Evolutionary conservation across 2,113 vertebrate species (phyloP).

Genomic region (Rhinogobius similis): DNA sequence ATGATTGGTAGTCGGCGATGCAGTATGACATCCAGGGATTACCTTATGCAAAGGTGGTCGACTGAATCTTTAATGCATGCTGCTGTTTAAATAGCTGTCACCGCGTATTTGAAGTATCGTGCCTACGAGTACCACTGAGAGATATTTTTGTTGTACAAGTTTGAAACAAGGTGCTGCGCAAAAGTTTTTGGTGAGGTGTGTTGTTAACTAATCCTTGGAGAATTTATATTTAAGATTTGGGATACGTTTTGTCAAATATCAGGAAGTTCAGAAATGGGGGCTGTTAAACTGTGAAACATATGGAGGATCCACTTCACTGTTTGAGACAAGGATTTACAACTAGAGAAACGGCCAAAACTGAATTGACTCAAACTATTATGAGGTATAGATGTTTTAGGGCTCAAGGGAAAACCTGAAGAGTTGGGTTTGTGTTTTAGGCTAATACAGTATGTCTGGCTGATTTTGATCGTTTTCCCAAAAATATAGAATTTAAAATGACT

Average conservation of each 20-base stretch:
- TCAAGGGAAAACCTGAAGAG: background rate
- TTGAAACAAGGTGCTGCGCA: conserved; percentile 2
- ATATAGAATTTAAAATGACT: too few species aligned
- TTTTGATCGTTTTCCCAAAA: too few species aligned
- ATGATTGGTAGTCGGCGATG: conserved; percentile 66
- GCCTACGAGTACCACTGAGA: conserved; percentile 24
- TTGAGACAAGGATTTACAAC: background rate
- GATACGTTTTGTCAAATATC: background rate
- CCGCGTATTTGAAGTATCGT: conserved; percentile 46
- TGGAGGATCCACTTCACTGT: background rate
- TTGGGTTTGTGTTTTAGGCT: too few species aligned
- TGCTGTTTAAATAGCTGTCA: conserved; percentile 58
- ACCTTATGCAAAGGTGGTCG: conserved; percentile 58
- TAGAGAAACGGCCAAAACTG: background rate
- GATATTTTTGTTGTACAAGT: conserved; percentile 27
- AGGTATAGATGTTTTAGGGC: too few species aligned
- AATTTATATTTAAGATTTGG: background rate
- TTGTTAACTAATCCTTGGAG: background rate
- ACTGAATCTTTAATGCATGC: conserved; percentile 54
- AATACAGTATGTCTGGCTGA: too few species aligned
- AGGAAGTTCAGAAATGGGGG: background rate
- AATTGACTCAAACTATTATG: background rate
- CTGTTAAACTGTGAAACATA: background rate
- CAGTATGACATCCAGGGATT: conserved; percentile 55
- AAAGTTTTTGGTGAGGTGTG: background rate